These are phyloP conservation scores for Smittia sp. DNA, from an alignment of 2,888 invertebrate genomes.

Conservation along the genomic window DNA sequence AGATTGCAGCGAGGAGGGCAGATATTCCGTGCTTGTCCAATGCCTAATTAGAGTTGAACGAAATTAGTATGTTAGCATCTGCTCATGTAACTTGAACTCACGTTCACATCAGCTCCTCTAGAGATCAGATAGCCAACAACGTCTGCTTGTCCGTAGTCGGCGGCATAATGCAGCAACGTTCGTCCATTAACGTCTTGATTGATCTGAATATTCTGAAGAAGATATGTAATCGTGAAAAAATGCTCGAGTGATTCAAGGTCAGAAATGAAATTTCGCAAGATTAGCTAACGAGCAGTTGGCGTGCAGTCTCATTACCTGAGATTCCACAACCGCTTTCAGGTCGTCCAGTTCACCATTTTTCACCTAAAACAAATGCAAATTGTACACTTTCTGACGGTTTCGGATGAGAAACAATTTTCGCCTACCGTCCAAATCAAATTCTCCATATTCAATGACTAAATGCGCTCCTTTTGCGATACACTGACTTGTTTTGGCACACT, in stretches of 20 bases:
- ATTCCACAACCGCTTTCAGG: background rate
- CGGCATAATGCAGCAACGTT: constrained; percentile 87
- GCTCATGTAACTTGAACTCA: constrained; percentile 55
- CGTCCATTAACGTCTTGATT: constrained; percentile 86
- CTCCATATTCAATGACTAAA: constrained; percentile 9
- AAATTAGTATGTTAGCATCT: background rate
- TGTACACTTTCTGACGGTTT: background rate
- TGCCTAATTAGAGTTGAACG: constrained; percentile 61
- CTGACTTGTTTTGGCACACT: constrained; percentile 23
- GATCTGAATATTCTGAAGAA: constrained; percentile 70
- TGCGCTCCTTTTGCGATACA: constrained; percentile 12
- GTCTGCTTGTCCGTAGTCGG: constrained; percentile 92
- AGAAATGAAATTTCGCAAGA: background rate
- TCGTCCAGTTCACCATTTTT: constrained; percentile 35
- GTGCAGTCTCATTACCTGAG: constrained; percentile 1
- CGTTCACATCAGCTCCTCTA: constrained; percentile 91
- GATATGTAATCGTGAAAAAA: background rate
- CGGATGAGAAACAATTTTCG: background rate
- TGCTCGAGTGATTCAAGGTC: constrained; percentile 13
- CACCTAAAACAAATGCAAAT: constrained; percentile 16
- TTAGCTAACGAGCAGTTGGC: background rate
- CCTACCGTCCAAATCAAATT: constrained; percentile 31
- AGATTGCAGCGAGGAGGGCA: constrained; percentile 89
- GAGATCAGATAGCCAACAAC: constrained; percentile 83
- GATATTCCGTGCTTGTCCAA: constrained; percentile 94